These are phyloP conservation scores for Drosophila ohnishii DNA, from an alignment of 1,140 invertebrate genomes.

Conservation along the genomic window DNA sequence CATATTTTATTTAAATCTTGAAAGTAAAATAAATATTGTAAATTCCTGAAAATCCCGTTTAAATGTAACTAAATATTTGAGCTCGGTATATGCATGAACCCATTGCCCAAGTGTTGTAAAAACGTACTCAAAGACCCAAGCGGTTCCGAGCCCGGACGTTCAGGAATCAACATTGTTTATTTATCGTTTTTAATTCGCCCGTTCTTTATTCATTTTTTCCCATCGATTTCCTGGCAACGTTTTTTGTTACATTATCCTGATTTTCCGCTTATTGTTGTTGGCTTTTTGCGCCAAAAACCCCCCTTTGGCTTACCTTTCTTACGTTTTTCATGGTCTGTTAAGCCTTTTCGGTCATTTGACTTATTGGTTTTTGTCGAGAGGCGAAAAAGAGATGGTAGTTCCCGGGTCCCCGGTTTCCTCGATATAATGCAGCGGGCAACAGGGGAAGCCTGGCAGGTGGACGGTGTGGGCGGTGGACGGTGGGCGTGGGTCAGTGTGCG, in stretches of 20 bases:
- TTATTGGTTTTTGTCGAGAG: slow-evolving; percentile 70
- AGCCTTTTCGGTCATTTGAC: slow-evolving; percentile 81
- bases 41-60: not conserved
- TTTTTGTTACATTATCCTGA: slow-evolving; percentile 45
- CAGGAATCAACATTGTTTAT: slow-evolving; percentile 13
- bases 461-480: not conserved
- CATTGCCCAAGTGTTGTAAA: not conserved
- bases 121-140: not conserved
- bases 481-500: slow-evolving; percentile 8
- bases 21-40: no score
- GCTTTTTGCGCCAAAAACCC: slow-evolving; percentile 23
- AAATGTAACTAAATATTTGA: not conserved
- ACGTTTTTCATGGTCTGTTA: slow-evolving; percentile 73
- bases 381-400: slow-evolving; percentile 26
- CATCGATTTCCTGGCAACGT: slow-evolving; percentile 34
- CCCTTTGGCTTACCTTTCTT: slow-evolving; percentile 55
- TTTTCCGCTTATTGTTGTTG: slow-evolving; percentile 44
- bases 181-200: slow-evolving; percentile 42
- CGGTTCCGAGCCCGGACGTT: not conserved
- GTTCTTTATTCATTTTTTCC: slow-evolving; percentile 35
- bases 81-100: not conserved
- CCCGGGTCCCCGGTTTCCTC: slow-evolving; percentile 21
- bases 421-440: slow-evolving; percentile 38
- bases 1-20: no score
- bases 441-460: slow-evolving; percentile 3